These are phyloP conservation scores for Metopia argyrocephala DNA, from an alignment of 2,888 invertebrate genomes.

Conservation along the genomic window DNA sequence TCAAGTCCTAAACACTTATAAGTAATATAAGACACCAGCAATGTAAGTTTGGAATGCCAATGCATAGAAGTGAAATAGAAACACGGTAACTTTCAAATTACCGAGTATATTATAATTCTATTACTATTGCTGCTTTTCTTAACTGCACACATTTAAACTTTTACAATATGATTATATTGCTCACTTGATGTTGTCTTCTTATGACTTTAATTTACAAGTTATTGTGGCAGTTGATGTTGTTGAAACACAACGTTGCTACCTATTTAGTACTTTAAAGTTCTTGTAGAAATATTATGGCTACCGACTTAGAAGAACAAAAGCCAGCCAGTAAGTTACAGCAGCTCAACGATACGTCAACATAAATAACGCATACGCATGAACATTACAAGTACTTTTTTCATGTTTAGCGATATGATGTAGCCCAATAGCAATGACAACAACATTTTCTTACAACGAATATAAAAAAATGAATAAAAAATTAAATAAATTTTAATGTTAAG, in stretches of 20 bases:
- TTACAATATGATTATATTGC: not conserved
- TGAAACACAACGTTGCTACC: slow-evolving; percentile 52
- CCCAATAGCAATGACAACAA: slow-evolving; percentile 37
- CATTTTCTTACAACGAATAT: not conserved
- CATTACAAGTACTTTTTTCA: slow-evolving; percentile 15
- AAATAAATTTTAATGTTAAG: slow-evolving; percentile 22
- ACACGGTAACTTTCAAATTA: slow-evolving; percentile 41
- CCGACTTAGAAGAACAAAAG: slow-evolving; percentile 49
- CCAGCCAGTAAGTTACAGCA: slow-evolving; percentile 18
- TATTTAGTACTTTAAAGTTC: slow-evolving; percentile 45
- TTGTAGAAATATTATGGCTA: slow-evolving; percentile 37
- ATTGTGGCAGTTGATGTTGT: slow-evolving; percentile 12
- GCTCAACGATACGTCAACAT: not conserved
- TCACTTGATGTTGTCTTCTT: not conserved
- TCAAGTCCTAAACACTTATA: slow-evolving; percentile 38
- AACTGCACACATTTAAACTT: no score
- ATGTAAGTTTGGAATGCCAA: slow-evolving; percentile 3
- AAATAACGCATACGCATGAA: slow-evolving; percentile 44
- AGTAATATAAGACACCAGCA: slow-evolving; percentile 7
- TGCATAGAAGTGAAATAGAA: slow-evolving; percentile 11
- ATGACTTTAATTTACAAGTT: slow-evolving; percentile 11
- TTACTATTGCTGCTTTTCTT: no score
- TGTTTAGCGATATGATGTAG: slow-evolving; percentile 28
- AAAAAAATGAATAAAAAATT: not conserved
- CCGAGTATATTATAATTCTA: slow-evolving; percentile 30